A percentile compares a stretch with the other conserved stretches of the same genome.
phyloP scores from a whole-genome alignment of 2,797 vertebrate genomes.

The Todus mexicanus region DNA sequence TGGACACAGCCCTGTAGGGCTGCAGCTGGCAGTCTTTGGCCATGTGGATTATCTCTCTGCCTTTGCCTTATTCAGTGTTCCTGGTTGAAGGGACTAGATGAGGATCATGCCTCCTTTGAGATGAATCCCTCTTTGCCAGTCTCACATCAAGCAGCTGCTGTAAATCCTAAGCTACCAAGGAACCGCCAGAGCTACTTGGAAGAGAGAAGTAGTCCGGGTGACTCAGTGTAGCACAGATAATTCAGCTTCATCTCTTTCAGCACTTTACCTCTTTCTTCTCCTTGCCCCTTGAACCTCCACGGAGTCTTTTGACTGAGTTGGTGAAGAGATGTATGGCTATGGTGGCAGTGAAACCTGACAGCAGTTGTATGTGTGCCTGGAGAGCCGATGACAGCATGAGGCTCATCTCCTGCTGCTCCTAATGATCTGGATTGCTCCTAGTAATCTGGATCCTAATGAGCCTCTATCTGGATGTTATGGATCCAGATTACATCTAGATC shows the following conservation, averaged over 20 bases:
- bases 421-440: neutral
- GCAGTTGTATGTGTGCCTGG: neutral
- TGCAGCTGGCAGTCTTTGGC: neutral
- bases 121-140: neutral
- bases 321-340: neutral
- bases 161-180: neutral
- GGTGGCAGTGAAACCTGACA: neutral
- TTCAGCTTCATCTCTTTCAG: neutral
- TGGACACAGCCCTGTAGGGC: neutral
- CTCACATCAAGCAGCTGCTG: neutral
- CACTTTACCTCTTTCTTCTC: neutral
- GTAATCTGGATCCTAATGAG: neutral
- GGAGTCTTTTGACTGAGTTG: neutral
- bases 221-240: neutral
- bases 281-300: neutral
- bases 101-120: neutral
- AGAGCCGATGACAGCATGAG: neutral
- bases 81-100: neutral
- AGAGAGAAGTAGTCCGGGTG: neutral
- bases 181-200: neutral
- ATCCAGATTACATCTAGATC: neutral
- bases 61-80: neutral
- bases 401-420: neutral
- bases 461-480: neutral
- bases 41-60: neutral